Conservation (phyloP, 2,888 invertebrate genomes). For the Eupithecia abbreviata region DNA sequence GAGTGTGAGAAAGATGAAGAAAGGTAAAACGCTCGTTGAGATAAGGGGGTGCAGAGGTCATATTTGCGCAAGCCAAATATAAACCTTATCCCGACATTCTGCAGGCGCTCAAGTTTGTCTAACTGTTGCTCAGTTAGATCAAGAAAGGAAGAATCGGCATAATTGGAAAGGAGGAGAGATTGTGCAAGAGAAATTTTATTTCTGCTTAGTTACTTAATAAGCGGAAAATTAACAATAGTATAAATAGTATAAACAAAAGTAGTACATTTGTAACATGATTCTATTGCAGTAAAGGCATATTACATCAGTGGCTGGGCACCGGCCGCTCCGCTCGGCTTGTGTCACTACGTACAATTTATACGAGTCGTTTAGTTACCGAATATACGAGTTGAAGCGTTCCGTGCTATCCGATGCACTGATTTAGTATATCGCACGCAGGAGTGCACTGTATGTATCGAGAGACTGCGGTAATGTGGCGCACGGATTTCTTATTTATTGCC, state of each 20-base stretch:
- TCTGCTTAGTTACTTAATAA: too few species aligned
- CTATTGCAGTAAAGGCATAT: background rate
- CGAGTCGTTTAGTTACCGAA: constrained; percentile 42
- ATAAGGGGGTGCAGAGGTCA: too few species aligned
- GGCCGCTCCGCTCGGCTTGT: background rate
- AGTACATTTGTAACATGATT: background rate
- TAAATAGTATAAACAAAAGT: background rate
- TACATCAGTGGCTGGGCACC: background rate
- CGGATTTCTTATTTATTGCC: constrained; percentile 1
- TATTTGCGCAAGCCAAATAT: too few species aligned
- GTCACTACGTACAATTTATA: constrained; percentile 37
- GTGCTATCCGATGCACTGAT: constrained; percentile 33
- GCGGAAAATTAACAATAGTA: background rate
- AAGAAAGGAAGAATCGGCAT: too few species aligned
- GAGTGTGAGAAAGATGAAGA: too few species aligned
- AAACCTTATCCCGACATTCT: too few species aligned
- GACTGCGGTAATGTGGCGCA: constrained; percentile 16
- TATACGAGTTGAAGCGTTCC: constrained; percentile 38
- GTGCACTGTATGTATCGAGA: constrained; percentile 19
- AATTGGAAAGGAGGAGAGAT: too few species aligned
- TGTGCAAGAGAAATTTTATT: too few species aligned
- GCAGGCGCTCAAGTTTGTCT: too few species aligned
- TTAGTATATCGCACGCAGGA: constrained; percentile 33
- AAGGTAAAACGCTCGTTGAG: too few species aligned
- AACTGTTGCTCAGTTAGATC: too few species aligned